Evolutionary conservation across 2,797 vertebrate genomes (phyloP).

Genomic region (Varecia variegata): DNA sequence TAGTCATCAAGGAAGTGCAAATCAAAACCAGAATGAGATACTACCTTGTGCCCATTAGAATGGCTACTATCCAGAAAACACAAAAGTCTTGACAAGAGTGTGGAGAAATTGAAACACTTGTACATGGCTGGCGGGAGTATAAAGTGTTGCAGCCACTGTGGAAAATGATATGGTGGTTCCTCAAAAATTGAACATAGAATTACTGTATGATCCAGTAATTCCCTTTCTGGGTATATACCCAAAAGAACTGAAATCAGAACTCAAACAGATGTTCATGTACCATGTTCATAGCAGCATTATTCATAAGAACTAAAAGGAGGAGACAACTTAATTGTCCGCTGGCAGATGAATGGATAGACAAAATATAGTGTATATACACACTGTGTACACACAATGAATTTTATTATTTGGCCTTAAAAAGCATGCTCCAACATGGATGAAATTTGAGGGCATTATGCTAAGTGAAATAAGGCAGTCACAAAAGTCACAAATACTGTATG

Average conservation of each 20-base stretch:
- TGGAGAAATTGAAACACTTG: not conserved
- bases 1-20: not conserved
- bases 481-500: not conserved
- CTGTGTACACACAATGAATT: not conserved
- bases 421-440: not conserved
- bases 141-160: not conserved
- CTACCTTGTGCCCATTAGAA: not conserved
- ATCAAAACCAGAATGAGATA: not conserved
- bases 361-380: not conserved
- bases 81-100: not conserved
- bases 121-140: not conserved
- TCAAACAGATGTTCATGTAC: not conserved
- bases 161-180: not conserved
- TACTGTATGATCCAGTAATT: not conserved
- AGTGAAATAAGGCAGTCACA: not conserved
- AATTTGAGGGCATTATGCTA: not conserved
- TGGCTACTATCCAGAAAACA: not conserved
- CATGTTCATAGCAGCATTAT: not conserved
- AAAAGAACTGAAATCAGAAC: not conserved
- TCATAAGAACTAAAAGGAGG: not conserved
- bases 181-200: not conserved
- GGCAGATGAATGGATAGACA: not conserved
- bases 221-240: not conserved
- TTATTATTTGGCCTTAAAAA: not conserved
- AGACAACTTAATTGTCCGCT: accelerated